Base-by-base conservation (phyloP, 2,113 vertebrate species). In the Chiloscyllium plagiosum region DNA sequence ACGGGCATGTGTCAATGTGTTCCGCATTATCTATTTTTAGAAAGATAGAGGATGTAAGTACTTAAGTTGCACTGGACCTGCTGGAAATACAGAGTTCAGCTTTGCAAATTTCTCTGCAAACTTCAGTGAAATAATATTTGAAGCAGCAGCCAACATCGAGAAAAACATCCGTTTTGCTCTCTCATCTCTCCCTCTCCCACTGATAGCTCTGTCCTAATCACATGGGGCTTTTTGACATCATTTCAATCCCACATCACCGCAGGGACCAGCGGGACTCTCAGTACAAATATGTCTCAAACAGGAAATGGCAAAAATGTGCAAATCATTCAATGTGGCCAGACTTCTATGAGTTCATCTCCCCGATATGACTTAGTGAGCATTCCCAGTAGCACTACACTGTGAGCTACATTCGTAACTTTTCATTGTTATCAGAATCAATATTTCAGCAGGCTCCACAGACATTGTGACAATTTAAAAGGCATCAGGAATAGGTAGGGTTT, bases 271-370 rank as follows among this genome's bases (percentile, higher is more conserved):
- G 37, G 37, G 37, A 19, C 93, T 68, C 13, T 2, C 93, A 37
- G 47, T 95, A 68, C 94, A 50, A 94, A 94, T 42, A 94, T 24
- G 70, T 90, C 24, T 94, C 66, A 70, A 95, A 52, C 94, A 95
- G 94, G 94, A 95, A 95, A 95, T 95, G 94, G 66, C 33, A 52
- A 95, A 83, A 95, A 72, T 95, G 47, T 95, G 94, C 68, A 95
- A 95, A 95, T 47, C 68, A 95, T 95, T 47, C 94, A 95, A 76
- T 72, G 68, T 50, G 42, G 69, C 33, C 94, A 95, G 17, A 66
- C 33, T 93, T 52, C n/a, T 66, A 33, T 89, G 33, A 93, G 61
- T 93, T 93, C 61, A 37, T 93, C 61, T 93, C 66, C 33, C 89
- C n/a, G 56, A 93, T 24, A 66, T 37, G 89, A 65, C 89, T 93